Base-by-base conservation (phyloP, 64 coral and sea anemone genomes). In the Cladopsammia gracilis region DNA sequence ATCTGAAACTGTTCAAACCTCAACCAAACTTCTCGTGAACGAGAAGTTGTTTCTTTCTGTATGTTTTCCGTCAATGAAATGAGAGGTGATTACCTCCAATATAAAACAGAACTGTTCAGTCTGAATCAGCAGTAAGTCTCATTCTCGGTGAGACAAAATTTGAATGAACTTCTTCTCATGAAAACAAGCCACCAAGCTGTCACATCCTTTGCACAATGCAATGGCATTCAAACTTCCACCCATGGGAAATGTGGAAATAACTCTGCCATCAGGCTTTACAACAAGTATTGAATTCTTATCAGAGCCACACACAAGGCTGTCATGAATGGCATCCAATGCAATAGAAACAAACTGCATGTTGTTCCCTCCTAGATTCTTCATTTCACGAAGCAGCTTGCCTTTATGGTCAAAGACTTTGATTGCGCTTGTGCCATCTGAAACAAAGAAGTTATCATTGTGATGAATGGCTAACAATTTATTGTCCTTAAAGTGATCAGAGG, bases 151-250 rank as follows among this genome's bases (percentile, higher is more conserved):
- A 46, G 78, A 64, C 58, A 82, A 82, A 82, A 82, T 64, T 46
- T 82, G 78, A 62, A 82, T 47, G 20, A 45, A 82, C 58, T 62
- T 82, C 34, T 82, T 82, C 57, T 47, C 58, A 10, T 82, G 78
- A 58, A 82, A 82, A 64, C 57, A 47, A 4, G 78, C 78, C 78
- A 82, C 78, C 57, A 82, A 82, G 26, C 58, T 82, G 78, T 82
- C 34, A 62, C 34, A 64, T 5, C 78, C 78, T 62, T 82, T 82
- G 34, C 57, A 62, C 78, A 82, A 3, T 47, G 78, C 78, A 82
- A 82, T 64, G 25, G 78, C 57, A 82, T 82, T 82, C 15, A 82
- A 45, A 20, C 18, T 16, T 6, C 58, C 58, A 19, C 58, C 58
- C 42, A 64, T 82, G 2, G 78, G 59, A 82, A 64, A n/a, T 18